phyloP scores from a whole-genome alignment of 2,113 vertebrate species.

The Gobiocypris rarus region DNA sequence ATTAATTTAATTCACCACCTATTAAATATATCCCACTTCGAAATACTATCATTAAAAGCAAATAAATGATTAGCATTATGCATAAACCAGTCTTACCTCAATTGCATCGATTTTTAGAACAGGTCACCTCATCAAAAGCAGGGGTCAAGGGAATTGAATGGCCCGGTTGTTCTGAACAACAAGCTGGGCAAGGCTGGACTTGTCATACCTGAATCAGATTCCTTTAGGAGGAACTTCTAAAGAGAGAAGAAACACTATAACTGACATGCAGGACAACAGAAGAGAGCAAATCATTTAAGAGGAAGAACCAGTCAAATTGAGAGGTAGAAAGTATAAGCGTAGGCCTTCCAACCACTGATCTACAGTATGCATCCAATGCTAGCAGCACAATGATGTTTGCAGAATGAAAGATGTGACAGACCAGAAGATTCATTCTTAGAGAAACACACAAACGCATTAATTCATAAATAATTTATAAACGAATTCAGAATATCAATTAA shows the following conservation, averaged over 20 bases:
- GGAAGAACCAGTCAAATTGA: background rate
- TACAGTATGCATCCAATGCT: background rate
- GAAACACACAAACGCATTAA: constrained; percentile 35
- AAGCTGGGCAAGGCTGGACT: background rate
- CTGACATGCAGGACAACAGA: background rate
- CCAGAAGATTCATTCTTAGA: background rate
- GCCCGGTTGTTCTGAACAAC: background rate
- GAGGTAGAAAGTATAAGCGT: background rate
- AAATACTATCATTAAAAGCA: background rate
- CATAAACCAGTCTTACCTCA: background rate
- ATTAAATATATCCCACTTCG: background rate
- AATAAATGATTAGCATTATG: background rate
- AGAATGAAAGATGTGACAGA: background rate
- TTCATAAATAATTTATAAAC: constrained; percentile 78
- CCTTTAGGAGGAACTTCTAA: constrained; percentile 1
- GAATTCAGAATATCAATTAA: constrained; percentile 70
- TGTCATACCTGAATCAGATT: background rate
- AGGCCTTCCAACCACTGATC: background rate
- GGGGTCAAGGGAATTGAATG: background rate
- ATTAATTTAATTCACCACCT: background rate
- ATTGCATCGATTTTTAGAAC: background rate
- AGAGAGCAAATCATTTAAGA: background rate
- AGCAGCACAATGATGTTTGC: background rate
- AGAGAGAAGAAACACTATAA: constrained; percentile 8
- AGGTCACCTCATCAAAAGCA: constrained; percentile 7